A percentile compares a stretch with the other conserved stretches of the same genome.
Evolutionary conservation across 2,797 vertebrate genomes (phyloP).

Genomic region (Lepilemur ruficaudatus): DNA sequence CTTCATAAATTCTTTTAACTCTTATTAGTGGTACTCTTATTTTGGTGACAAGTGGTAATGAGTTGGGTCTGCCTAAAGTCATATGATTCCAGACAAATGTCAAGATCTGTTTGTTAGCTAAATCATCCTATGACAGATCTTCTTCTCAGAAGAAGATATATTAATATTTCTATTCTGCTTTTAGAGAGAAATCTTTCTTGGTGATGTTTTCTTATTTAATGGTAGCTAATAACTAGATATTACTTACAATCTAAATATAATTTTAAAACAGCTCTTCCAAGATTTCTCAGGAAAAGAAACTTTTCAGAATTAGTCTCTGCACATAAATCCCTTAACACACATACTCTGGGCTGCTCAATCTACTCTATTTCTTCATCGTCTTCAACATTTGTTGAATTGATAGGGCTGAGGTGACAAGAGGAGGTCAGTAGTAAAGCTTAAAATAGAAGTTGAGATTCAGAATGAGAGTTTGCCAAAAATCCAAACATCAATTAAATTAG

Average conservation of each 20-base stretch:
- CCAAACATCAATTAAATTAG: not conserved
- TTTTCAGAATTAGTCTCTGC: not conserved
- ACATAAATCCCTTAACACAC: not conserved
- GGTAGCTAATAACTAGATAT: not conserved
- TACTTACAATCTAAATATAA: constrained; percentile 21
- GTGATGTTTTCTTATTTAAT: not conserved
- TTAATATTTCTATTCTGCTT: not conserved
- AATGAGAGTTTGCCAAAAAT: not conserved
- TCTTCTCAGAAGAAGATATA: not conserved
- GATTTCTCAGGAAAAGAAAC: not conserved
- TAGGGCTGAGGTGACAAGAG: not conserved
- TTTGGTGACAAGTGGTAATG: not conserved
- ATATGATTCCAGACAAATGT: not conserved
- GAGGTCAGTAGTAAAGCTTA: not conserved
- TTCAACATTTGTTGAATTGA: constrained; percentile 43
- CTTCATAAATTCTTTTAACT: not conserved
- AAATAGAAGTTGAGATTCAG: not conserved
- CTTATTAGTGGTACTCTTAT: not conserved
- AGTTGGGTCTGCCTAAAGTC: constrained; percentile 2
- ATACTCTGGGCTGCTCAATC: not conserved
- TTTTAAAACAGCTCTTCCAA: not conserved
- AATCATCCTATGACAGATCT: not conserved
- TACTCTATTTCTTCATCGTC: not conserved
- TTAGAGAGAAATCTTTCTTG: not conserved
- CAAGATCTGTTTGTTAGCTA: not conserved